Base-by-base conservation (phyloP, 2,113 vertebrate species). In the Phrynosoma platyrhinos region DNA sequence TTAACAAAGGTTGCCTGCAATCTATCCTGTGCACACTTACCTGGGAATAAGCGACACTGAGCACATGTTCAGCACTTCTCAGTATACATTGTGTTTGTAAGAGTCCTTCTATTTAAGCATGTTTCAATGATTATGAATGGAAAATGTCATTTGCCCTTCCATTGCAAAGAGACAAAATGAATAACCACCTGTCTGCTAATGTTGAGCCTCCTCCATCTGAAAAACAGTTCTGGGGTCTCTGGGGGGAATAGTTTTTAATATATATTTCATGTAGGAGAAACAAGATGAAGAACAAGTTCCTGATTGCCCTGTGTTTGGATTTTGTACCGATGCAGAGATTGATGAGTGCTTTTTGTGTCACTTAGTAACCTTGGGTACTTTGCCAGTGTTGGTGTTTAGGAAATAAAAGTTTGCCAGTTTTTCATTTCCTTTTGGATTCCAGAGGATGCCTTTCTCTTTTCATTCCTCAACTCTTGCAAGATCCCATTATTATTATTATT, bases 301-400 rank as follows among this genome's bases (percentile, higher is more conserved):
- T 68, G 10, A 23, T 36, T 90, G 82, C 83, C 82, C 81, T 85
- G 76, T 68, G 55, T 83, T 88, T 90, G 88, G 90, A 72, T 93
- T 91, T 88, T 79, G 66, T 80, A 90, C 87, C 91, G 88, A 86
- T 88, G 91, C 85, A 62, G 58, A 4, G 89, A 94, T 84, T 87
- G 92, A 20, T 89, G 94, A 94, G 92, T 79, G 91, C 55, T 92
- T 86, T 86, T 83, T 16, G 80, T 93, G 86, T 94, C 92, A 94
- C 94, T 93, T 92, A 94, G 93, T 91, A 96, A 95, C 91, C 86
- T 91, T 89, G 77, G 91, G 84, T 93, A 87, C 86, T 92, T 93
- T 64, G 58, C 71, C 58, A 88, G 42, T 42, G 18, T 62, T 79
- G 66, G 71, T 80, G 52, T 81, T 87, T 58, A 81, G 32, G 78